Evolutionary conservation across 1,140 invertebrate genomes (phyloP), one percentile per base, ranked within the genome.

Genomic region (Triops cancriformis): DNA sequence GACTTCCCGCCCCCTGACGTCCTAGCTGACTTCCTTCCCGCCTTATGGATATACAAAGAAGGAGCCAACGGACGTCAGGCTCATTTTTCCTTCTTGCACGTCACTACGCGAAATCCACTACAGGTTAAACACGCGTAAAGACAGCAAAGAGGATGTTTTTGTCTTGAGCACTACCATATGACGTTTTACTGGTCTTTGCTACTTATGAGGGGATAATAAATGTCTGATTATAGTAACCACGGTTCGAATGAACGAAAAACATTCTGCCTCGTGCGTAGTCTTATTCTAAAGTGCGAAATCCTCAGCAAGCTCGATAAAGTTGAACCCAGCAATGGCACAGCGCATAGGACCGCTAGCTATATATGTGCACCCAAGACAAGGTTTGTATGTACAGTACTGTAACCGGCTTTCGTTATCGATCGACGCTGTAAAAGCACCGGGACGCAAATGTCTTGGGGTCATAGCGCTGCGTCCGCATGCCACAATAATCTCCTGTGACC

Each of bases 391-490:
- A 64, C 51, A 14, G 31, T 37, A 37, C 31, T 37, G 31, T 37
- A 37, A 37, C 51, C 51, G 51, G 51, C 51, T 64, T 64, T 64
- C 51, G 23, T 64, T 64, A 64, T 64, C 51, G 51, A 64, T 64
- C 51, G 51, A 64, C 51, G n/a, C 51, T 64, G 51, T 64, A 64
- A 64, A 64, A 64, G 51, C 51, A 64, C 51, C 51, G n/a, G 51
- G 51, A 64, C 51, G 51, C 51, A 64, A 64, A 64, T 64, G 51
- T 64, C 51, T 64, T 18, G 51, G 51, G 51, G 51, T 64, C 51
- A 64, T 64, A 64, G 51, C 51, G 51, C 51, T 64, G 51, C 51
- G 51, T 64, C 51, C 51, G 51, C 51, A 64, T 64, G 51, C 51
- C 51, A 64, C 51, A 14, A 64, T 64, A 12, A 18, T 64, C 51